Percentiles rank a stretch among this genome's conserved stretches.
Conservation (phyloP, 92 coral and sea anemone species). For the Parazoanthus swiftii region DNA sequence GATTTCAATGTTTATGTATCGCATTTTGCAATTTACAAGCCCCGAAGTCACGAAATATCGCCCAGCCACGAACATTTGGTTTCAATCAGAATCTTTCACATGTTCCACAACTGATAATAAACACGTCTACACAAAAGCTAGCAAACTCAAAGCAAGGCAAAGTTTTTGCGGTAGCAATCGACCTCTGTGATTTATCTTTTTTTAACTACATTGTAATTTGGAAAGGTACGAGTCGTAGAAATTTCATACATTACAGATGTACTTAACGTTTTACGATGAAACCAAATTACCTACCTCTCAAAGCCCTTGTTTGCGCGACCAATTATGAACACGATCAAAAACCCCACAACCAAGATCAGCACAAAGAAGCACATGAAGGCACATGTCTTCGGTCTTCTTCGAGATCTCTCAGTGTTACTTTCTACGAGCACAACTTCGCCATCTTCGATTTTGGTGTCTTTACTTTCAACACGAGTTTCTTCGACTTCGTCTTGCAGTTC, state of each 20-base stretch:
- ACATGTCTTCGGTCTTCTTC: constrained; percentile 73
- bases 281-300: constrained; percentile 22
- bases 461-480: constrained; percentile 16
- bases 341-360: constrained; percentile 73
- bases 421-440: constrained; percentile 58
- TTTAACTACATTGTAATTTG: not conserved
- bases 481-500: constrained; percentile 3
- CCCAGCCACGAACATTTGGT: constrained; percentile 25
- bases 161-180: not conserved
- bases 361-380: constrained; percentile 69
- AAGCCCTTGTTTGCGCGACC: constrained; percentile 45
- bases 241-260: not conserved
- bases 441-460: constrained; percentile 58
- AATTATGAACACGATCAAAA: constrained; percentile 70
- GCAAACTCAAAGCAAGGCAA: not conserved
- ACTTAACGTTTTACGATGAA: not conserved
- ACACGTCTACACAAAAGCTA: not conserved
- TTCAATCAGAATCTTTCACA: constrained; percentile 24
- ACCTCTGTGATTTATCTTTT: constrained; percentile 10
- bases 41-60: constrained; percentile 30
- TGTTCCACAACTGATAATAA: constrained; percentile 7
- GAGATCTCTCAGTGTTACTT: constrained; percentile 51
- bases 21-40: constrained; percentile 32
- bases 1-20: constrained; percentile 22
- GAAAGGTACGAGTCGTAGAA: not conserved